Base-by-base conservation (phyloP, 2,888 invertebrate species). In the Dicyrtoma fusca region DNA sequence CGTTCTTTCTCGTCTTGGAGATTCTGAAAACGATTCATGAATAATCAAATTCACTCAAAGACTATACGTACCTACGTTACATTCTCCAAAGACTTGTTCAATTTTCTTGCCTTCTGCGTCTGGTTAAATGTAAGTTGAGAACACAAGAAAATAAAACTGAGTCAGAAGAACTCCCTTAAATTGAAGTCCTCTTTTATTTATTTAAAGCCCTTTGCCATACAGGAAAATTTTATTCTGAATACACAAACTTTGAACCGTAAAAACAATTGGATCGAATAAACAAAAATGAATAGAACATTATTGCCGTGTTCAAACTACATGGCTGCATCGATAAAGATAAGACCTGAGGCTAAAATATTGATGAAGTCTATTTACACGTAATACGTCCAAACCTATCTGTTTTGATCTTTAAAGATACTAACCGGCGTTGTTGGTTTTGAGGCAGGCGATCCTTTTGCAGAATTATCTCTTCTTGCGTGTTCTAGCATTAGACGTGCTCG, bases 1-100 rank as follows among this genome's bases (percentile, higher is more conserved):
- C 95, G 88, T 82, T 95, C 95, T 82, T 93, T 92, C 83, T 95
- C 92, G 71, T 88, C 88, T 87, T 88, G 85, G 42, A 65, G 64
- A 61, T 62, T 72, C 72, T 71, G 57, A 70, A 63, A 59, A 13
- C n/a, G 65, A 65, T 25, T 26, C 17, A 62, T 34, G 49, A 19
- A 34, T 34, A 34, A 34, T 19, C 53, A 19, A 11, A 19, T 19
- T 14, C 21, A 19, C 55, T 23, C 49, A 49, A 49, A 4, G 17
- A 49, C 51, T 51, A 6, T 49, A 44, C 45, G 45, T 13, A 44
- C 45, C 8, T 44, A 14, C 4, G 17, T 4, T 49, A 17, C 49
- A 6, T 3, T 11, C 49, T 49, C 49, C 17, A 6, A 17, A 11
- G 49, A 6, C 49, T 11, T 6, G 4, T 49, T 49, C 49, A 14